Percentiles rank a stretch among this genome's conserved stretches.
Evolutionary conservation across 2,888 invertebrate genomes (phyloP).

Genomic region (Meloe dianella): DNA sequence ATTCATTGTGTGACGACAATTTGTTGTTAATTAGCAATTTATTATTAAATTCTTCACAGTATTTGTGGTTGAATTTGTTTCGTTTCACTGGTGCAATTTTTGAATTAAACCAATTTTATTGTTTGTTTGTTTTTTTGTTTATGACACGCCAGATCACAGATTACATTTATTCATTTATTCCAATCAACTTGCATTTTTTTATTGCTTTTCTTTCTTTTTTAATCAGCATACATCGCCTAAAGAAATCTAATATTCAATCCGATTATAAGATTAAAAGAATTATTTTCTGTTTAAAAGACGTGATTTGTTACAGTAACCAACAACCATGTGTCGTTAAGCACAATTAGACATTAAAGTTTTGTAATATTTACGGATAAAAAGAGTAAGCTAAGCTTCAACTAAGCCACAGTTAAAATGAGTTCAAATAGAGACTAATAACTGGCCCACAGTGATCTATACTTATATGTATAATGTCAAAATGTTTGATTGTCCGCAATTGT

Average conservation of each 20-base stretch:
- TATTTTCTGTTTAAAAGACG: constrained; percentile 15
- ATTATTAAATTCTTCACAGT: background rate
- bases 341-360: no score
- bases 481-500: background rate
- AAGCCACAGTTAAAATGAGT: background rate
- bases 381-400: no score
- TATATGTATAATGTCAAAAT: no score
- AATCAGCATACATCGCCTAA: background rate
- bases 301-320: constrained; percentile 10
- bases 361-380: no score
- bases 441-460: no score
- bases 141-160: no score
- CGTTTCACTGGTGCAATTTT: no score
- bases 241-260: constrained; percentile 26
- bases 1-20: background rate
- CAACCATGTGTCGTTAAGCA: no score
- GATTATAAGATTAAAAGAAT: constrained; percentile 24
- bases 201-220: background rate
- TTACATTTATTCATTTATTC: constrained; percentile 27
- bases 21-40: background rate
- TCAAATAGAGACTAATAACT: background rate
- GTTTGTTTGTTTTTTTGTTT: no score
- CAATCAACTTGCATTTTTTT: background rate
- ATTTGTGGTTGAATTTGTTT: background rate
- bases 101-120: constrained; percentile 12